These are phyloP conservation scores for Sylvicapra grimmia DNA, from an alignment of 2,113 vertebrate species.

Conservation along the genomic window DNA sequence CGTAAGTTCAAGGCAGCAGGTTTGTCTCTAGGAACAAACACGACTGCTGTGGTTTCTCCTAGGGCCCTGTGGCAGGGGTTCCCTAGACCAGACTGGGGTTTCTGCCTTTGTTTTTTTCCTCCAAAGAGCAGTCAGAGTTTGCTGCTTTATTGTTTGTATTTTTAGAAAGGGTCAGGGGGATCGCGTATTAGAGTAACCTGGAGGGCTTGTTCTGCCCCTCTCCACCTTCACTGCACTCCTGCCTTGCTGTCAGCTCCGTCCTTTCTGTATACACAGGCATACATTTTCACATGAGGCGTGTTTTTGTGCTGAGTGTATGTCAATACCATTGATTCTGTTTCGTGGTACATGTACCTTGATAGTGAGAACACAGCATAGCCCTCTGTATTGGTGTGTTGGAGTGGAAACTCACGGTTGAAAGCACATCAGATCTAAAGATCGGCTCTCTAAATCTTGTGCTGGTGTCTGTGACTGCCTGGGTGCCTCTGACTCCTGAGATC, in stretches of 20 bases:
- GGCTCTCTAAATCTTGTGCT: not conserved
- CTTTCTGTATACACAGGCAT: not conserved
- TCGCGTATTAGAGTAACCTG: not conserved
- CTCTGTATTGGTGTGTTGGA: not conserved
- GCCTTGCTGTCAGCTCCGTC: rapidly evolving
- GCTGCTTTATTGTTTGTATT: not conserved
- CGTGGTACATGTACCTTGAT: not conserved
- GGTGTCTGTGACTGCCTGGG: not conserved
- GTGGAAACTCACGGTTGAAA: not conserved
- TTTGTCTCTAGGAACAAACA: rapidly evolving
- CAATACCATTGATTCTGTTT: not conserved
- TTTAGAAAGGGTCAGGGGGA: not conserved
- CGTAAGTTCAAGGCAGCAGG: constrained; percentile 79
- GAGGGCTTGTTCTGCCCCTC: not conserved
- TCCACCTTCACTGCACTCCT: not conserved
- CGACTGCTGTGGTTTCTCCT: rapidly evolving
- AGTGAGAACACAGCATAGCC: not conserved
- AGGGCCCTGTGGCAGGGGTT: too few relatives aligned
- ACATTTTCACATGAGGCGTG: not conserved
- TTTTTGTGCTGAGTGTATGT: not conserved
- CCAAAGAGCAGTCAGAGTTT: not conserved
- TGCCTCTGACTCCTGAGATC: not conserved
- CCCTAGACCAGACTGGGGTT: not conserved
- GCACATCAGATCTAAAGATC: not conserved
- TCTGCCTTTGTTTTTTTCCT: not conserved